Percentiles rank a stretch among this genome's conserved stretches.
Conservation (phyloP, 2,888 invertebrate genomes). For the Balanococcus diminutus region DNA sequence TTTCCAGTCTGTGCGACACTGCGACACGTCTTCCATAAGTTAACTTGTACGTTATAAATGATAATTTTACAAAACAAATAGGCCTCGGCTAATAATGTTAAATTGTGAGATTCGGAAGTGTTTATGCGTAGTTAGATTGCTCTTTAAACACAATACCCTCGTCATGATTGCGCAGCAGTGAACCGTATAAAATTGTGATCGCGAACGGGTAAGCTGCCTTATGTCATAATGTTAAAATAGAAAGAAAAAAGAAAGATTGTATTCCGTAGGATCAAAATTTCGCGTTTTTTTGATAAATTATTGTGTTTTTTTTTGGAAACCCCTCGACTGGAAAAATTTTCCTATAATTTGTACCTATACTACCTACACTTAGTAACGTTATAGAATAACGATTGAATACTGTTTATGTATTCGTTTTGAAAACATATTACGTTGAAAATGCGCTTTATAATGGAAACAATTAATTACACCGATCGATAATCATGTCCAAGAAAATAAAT, state of each 20-base stretch:
- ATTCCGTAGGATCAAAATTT: too few species aligned
- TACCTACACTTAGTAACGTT: background rate
- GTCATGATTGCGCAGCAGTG: background rate
- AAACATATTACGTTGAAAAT: background rate
- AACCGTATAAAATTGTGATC: too few species aligned
- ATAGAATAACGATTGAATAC: background rate
- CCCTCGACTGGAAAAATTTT: background rate
- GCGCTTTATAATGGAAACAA: conserved; percentile 32
- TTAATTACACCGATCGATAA: conserved; percentile 3
- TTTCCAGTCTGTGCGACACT: background rate
- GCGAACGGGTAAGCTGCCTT: background rate
- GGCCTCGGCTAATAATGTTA: background rate
- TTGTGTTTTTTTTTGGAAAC: background rate
- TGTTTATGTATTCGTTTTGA: conserved; percentile 3
- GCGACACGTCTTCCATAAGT: background rate
- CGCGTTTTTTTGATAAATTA: too few species aligned
- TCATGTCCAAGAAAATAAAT: conserved; percentile 21
- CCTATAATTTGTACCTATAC: too few species aligned
- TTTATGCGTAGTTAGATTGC: background rate
- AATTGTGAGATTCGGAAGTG: conserved; percentile 4
- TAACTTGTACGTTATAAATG: background rate
- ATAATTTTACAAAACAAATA: background rate
- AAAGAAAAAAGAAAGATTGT: too few species aligned
- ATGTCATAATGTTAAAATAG: too few species aligned
- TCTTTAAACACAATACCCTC: background rate